phyloP scores from a whole-genome alignment of 2,888 invertebrate genomes.

The Drosophila setosimentum region DNA sequence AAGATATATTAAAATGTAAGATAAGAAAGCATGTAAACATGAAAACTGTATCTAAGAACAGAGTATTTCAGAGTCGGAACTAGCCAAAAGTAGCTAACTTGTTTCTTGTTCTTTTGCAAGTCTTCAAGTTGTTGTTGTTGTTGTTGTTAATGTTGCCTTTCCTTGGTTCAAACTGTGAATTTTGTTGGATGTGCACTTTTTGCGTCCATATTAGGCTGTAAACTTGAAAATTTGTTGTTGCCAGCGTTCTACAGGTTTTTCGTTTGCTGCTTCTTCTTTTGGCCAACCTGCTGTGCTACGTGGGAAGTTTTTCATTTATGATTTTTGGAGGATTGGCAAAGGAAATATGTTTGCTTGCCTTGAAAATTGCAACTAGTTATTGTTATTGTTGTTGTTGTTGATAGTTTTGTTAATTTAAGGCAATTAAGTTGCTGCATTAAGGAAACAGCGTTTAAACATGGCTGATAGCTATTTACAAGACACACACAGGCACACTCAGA shows the following conservation, averaged over 20 bases:
- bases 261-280: conserved; percentile 1
- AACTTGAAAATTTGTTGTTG: conserved; percentile 67
- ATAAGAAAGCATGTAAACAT: too few species aligned
- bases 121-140: background rate
- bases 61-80: background rate
- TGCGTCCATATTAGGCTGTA: conserved; percentile 60
- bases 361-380: conserved; percentile 36
- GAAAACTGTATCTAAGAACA: background rate
- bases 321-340: conserved; percentile 16
- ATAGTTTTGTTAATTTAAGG: conserved; percentile 42
- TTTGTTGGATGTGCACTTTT: conserved; percentile 54
- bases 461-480: conserved; percentile 32
- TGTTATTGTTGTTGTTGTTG: conserved; percentile 25
- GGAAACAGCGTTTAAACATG: conserved; percentile 60
- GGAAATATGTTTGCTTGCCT: conserved; percentile 43
- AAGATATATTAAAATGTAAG: too few species aligned
- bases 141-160: conserved; percentile 1
- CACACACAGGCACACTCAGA: conserved; percentile 10
- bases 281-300: conserved; percentile 57
- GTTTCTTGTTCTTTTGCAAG: conserved; percentile 3
- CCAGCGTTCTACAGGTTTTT: conserved; percentile 69
- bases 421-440: conserved; percentile 64
- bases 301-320: conserved; percentile 55
- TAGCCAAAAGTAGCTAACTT: background rate
- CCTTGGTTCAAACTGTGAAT: conserved; percentile 12